These are phyloP conservation scores for Euura lappo DNA, from an alignment of 1,140 invertebrate species.

Conservation along the genomic window DNA sequence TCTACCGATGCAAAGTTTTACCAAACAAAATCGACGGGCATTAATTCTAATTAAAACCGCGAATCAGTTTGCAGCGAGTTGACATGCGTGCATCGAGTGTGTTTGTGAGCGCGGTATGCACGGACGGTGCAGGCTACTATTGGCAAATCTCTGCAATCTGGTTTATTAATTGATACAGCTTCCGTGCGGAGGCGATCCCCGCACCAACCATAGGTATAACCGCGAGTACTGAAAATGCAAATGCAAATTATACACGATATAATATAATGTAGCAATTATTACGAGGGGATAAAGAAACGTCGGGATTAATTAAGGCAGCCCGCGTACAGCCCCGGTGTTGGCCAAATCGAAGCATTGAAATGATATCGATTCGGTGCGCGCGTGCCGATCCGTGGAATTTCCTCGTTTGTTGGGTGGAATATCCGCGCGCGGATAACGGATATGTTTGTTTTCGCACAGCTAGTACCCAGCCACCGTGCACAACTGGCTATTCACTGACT, in stretches of 20 bases:
- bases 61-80: background rate
- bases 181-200: background rate
- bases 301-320: too few species aligned
- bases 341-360: background rate
- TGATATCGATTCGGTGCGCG: too few species aligned
- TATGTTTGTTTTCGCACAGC: too few species aligned
- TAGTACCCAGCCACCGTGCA: too few species aligned
- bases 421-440: too few species aligned
- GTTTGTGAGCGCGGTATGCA: too few species aligned
- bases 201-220: background rate
- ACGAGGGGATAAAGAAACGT: too few species aligned
- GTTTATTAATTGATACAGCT: slow-evolving; percentile 5
- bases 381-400: too few species aligned
- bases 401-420: too few species aligned
- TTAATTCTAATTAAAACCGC: background rate
- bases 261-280: too few species aligned
- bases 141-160: slow-evolving; percentile 5
- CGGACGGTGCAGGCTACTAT: background rate
- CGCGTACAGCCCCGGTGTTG: background rate
- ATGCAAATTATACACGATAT: too few species aligned
- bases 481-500: too few species aligned
- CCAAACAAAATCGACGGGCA: background rate
- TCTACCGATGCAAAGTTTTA: background rate
- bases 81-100: background rate
- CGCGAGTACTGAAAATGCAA: background rate